Evolutionary conservation across 2,888 invertebrate genomes (phyloP).

Genomic region (Tachina grossa): DNA sequence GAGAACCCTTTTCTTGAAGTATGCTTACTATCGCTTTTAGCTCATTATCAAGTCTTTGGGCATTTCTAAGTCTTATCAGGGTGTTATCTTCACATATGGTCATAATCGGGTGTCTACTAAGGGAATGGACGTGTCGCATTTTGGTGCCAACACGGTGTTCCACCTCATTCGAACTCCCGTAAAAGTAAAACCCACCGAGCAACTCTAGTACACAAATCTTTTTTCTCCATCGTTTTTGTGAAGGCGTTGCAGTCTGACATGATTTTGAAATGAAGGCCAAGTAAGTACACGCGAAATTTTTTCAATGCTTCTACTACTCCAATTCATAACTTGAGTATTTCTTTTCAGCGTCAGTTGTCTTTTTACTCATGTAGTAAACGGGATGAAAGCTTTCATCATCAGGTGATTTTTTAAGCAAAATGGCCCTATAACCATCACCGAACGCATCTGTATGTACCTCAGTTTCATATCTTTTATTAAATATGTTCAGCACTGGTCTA

Average conservation of each 20-base stretch:
- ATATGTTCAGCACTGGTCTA: slow-evolving; percentile 43
- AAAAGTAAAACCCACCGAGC: slow-evolving; percentile 62
- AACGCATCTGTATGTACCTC: slow-evolving; percentile 49
- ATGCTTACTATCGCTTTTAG: slow-evolving; percentile 62
- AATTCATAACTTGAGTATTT: slow-evolving; percentile 56
- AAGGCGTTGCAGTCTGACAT: slow-evolving; percentile 71
- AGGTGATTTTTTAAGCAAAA: slow-evolving; percentile 35
- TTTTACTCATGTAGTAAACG: slow-evolving; percentile 49
- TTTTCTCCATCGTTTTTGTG: slow-evolving; percentile 68
- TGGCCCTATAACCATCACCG: slow-evolving; percentile 38
- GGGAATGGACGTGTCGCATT: slow-evolving; percentile 68
- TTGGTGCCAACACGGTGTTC: slow-evolving; percentile 67
- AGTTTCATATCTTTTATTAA: slow-evolving; percentile 44
- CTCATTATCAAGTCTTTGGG: slow-evolving; percentile 65
- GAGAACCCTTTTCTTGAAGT: slow-evolving; percentile 44
- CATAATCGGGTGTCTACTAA: slow-evolving; percentile 69
- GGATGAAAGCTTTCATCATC: slow-evolving; percentile 37
- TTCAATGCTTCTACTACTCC: slow-evolving; percentile 39
- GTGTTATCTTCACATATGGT: slow-evolving; percentile 51
- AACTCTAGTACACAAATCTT: slow-evolving; percentile 65
- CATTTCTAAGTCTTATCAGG: slow-evolving; percentile 47
- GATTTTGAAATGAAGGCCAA: slow-evolving; percentile 35
- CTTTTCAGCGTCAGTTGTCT: slow-evolving; percentile 11
- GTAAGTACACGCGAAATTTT: background rate
- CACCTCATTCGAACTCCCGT: slow-evolving; percentile 55